Evolutionary conservation across 2,113 vertebrate species (phyloP), one percentile per base, ranked within the genome.

Genomic region (Microtus oregoni): DNA sequence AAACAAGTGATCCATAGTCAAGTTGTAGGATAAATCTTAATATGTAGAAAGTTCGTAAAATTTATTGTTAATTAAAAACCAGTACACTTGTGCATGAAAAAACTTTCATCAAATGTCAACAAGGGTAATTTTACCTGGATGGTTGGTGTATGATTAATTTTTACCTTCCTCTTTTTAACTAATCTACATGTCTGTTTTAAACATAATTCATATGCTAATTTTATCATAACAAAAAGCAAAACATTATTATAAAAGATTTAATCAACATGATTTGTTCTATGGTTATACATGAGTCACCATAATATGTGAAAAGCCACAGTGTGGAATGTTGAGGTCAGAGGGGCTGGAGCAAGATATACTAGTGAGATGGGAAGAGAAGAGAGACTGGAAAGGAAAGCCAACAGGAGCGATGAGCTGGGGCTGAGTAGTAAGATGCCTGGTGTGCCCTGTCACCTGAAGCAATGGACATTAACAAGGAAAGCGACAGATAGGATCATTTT

Each of bases 401-500:
- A 22, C 4, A 2, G 15, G 26, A 86, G 28, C 72, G 9, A 86
- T 28, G 61, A 85, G 75, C 41, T 41, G 85, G 28, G 63, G 50
- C 50, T 17, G 11, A 35, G 58, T 15, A 70, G 47, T 61, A 72
- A 61, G 41, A 52, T 77, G 28, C 78, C 67, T 92, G 20, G 9
- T 55, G 73, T 76, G 47, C 11, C 47, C 5, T 55, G 72, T 61
- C 52, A 63, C 7, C 89, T 82, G 8, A 72, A 95, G 58, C n/a
- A 82, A 68, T 41, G 73, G 55, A 87, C 96, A 95, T 32, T 77
- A 72, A 86, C 28, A 86, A 77, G 47, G 58, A 68, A 95, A 90
- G 55, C 61, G 65, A 88, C 26, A 61, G 35, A n/a, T 20, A 68
- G 68, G 78, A 89, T 72, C 82, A 85, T 77, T 44, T 90, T 81